Percentiles rank a stretch among this genome's conserved stretches.
Evolutionary conservation across 2,797 vertebrate genomes (phyloP).

Genomic region (Malurus leucopterus): DNA sequence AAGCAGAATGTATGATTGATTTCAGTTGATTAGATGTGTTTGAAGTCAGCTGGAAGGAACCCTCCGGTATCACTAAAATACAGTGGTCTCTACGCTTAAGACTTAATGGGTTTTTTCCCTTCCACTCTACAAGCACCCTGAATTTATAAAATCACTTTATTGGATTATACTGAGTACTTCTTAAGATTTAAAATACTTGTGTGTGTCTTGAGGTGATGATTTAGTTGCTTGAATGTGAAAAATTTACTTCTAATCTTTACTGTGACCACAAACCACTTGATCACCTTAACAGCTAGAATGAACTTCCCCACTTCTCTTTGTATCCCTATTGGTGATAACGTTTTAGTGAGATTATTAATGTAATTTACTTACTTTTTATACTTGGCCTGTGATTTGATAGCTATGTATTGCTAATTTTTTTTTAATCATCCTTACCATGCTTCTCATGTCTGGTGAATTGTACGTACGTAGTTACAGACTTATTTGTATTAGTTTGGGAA

Average conservation of each 20-base stretch:
- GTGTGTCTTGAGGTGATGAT: not conserved
- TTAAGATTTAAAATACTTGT: not conserved
- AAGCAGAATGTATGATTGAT: slow-evolving; percentile 14
- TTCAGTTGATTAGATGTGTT: slow-evolving; percentile 31
- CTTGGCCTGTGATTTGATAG: not conserved
- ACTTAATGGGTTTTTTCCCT: not conserved
- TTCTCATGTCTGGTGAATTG: not conserved
- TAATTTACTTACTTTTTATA: not conserved
- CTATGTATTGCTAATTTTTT: not conserved
- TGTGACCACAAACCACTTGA: not conserved
- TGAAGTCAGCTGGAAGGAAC: slow-evolving; percentile 8
- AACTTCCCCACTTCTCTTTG: not conserved
- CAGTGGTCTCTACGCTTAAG: not conserved
- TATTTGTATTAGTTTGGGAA: not conserved
- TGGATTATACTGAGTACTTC: not conserved
- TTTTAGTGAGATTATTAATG: not conserved
- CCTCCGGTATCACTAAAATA: not conserved
- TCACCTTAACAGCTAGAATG: not conserved
- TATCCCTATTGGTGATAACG: not conserved
- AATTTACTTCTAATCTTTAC: not conserved
- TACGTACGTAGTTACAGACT: accelerated
- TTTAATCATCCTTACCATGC: not conserved
- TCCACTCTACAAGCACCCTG: not conserved
- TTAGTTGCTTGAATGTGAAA: not conserved
- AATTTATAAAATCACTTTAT: not conserved